phyloP scores from a whole-genome alignment of 92 coral and sea anemone species.

The Chrysogorgia sp. region DNA sequence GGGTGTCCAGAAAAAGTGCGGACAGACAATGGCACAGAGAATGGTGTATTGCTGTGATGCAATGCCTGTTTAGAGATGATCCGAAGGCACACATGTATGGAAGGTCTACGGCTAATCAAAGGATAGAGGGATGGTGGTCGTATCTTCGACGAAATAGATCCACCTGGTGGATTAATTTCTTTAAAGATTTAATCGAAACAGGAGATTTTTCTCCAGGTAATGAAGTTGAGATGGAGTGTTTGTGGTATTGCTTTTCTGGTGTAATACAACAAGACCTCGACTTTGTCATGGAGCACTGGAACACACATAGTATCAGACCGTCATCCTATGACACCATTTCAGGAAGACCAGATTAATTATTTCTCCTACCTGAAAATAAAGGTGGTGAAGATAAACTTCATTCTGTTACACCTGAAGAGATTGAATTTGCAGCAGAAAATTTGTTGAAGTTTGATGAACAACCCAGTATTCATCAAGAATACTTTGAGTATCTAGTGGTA shows the following conservation, averaged over 20 bases:
- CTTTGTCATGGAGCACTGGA: conserved; percentile 22
- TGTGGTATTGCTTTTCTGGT: neutral
- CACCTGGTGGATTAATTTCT: conserved; percentile 25
- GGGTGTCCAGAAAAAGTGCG: conserved; percentile 17
- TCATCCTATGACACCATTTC: conserved; percentile 10
- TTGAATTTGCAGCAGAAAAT: conserved; percentile 24
- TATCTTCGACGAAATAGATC: neutral
- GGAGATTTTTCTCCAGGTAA: conserved; percentile 15
- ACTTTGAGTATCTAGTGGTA: conserved; percentile 1
- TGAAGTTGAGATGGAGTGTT: neutral
- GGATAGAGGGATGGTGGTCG: conserved; percentile 25
- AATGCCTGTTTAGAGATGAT: conserved; percentile 13
- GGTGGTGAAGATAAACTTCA: conserved; percentile 16
- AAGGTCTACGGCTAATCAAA: conserved; percentile 7
- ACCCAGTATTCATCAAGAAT: conserved; percentile 16
- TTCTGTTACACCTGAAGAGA: conserved; percentile 7
- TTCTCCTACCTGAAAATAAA: conserved; percentile 23
- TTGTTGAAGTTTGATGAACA: conserved; percentile 18
- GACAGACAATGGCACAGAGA: conserved; percentile 30
- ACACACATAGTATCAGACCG: conserved; percentile 8
- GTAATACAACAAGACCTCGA: conserved; percentile 17
- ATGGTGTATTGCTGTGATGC: conserved; percentile 18
- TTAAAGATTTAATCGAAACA: neutral
- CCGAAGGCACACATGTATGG: neutral
- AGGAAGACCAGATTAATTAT: conserved; percentile 12